Evolutionary conservation across 2,797 vertebrate species (phyloP), one percentile per base, ranked within the genome.

Genomic region (Silurus lanzhouensis): DNA sequence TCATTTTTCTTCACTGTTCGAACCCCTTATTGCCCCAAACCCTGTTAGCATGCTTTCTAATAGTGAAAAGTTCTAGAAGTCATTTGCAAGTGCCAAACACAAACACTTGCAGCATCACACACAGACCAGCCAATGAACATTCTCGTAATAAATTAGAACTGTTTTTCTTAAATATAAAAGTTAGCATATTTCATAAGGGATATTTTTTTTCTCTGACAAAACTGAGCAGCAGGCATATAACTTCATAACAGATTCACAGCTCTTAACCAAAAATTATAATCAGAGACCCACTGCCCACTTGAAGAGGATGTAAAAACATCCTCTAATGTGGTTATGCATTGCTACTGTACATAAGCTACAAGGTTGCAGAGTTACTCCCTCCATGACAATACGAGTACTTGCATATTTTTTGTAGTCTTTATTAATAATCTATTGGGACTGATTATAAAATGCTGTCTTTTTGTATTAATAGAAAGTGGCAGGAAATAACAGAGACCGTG

Each of bases 41-140:
- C 31, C 76, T 44, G 57, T 61, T 78, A 78, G 22, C 10, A 22
- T 70, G 6, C 63, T 80, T 67, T 86, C 78, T 87, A 88, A 87
- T 31, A 5, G 7, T 57, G 25, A 10, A 74, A 75, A 31, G 25
- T 55, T 75, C 6, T 31, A 20, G 31, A 63, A 61, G 58, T 61
- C 76, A 60, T 58, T 31, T 77, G 57, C 27, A 38, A 77, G 38
- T 1, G 5, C 0, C 71, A 74, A 48, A n/a, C 2, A 10, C 71
- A 1, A 6, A 12, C 5, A 52, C 22, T 22, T 25, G 46, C 71
- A 46, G 10, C 48, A 57, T n/a, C 76, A 14, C 57, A 19, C 15
- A 31, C 15, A 14, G 27, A 60, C 13, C 7, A 38, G 27, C 55
- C 2, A 2, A 77, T 58, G 52, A 52, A 44, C 27, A 44, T 17